These are phyloP conservation scores for Penaeus japonicus DNA, from an alignment of 1,140 invertebrate genomes.

Conservation along the genomic window DNA sequence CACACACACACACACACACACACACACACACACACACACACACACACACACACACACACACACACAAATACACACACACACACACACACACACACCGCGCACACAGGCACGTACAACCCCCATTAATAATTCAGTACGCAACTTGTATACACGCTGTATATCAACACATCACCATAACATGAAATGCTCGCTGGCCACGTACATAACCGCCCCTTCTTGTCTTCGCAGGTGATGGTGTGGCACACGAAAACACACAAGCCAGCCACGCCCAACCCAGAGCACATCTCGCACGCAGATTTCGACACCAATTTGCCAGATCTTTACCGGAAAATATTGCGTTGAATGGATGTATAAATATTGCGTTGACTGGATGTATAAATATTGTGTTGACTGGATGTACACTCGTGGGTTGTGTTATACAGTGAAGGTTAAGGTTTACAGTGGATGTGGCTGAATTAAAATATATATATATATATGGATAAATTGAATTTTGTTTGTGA, in stretches of 20 bases:
- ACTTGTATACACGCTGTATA: no score
- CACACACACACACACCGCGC: not conserved
- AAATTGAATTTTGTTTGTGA: no score
- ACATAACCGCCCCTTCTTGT: not conserved
- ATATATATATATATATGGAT: no score
- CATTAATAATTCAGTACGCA: no score
- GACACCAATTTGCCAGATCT: conserved; percentile 51
- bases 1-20: not conserved
- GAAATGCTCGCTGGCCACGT: no score
- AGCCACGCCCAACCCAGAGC: conserved; percentile 56
- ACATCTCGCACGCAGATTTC: conserved; percentile 11
- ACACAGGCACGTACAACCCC: no score
- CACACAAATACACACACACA: not conserved
- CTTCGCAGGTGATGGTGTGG: conserved; percentile 64
- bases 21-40: not conserved
- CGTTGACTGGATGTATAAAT: no score
- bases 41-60: not conserved
- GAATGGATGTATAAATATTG: conserved; percentile 45
- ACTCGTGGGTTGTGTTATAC: no score
- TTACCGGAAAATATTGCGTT: conserved; percentile 45
- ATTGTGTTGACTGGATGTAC: no score
- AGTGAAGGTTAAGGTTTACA: no score
- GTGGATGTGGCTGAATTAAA: no score
- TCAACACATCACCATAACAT: no score
- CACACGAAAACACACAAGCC: conserved; percentile 80